Evolutionary conservation across 2,113 vertebrate species (phyloP), one percentile per base, ranked within the genome.

Genomic region (Dasypus novemcinctus): DNA sequence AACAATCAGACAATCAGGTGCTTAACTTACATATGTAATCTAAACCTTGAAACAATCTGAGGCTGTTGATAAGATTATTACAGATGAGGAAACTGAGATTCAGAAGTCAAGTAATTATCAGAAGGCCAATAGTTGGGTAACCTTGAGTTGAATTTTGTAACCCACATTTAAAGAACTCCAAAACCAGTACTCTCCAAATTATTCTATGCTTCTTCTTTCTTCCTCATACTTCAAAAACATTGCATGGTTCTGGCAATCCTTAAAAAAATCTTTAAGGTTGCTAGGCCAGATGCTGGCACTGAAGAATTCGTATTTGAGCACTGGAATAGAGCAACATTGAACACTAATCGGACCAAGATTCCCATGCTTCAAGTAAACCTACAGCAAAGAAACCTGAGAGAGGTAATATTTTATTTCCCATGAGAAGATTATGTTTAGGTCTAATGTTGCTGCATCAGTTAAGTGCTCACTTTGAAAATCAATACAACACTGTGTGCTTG

Each of bases 401-500:
- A 96, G 57, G 43, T 66, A 27, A 81, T 29, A 31, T 63, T 95
- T 93, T 95, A 81, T 92, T 90, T 52, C 29, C 54, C 68, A 61
- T 0, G 13, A 64, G n/a, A 49, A 57, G 85, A 89, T 95, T 97
- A 52, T 82, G 81, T 79, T 93, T 90, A 81, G 41, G 87, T 92
- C 92, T 96, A 94, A 89, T 68, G 63, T 91, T 92, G 82, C 94
- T 96, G 91, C 38, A 86, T 92, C 74, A 72, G 68, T 93, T 92
- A 97, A 97, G 89, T 94, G 63, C 78, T 96, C 38, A 63, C 68
- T 91, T 94, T 96, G 91, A 95, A 97, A 97, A 96, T 96, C 78
- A 95, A 96, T 95, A 88, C 2, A 43, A 68, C 82, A 38, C 74
- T 94, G 46, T 86, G 36, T 86, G 95, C 86, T 66, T 87, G 90